Conservation (phyloP, 2,113 vertebrate species). For the Perca flavescens region DNA sequence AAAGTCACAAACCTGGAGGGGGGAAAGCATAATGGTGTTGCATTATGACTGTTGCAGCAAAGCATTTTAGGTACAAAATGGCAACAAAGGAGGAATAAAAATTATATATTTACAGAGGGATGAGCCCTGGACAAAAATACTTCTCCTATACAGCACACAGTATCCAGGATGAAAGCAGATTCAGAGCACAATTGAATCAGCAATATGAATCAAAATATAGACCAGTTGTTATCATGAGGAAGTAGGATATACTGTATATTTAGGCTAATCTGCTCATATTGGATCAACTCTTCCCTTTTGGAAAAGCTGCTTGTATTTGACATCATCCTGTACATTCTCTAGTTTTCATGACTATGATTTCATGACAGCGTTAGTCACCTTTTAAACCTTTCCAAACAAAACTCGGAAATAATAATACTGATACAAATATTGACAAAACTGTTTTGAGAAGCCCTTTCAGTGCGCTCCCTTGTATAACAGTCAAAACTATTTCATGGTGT, state of each 20-base stretch:
- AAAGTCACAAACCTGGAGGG: slow-evolving; percentile 12
- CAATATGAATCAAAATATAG: slow-evolving; percentile 21
- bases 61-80: slow-evolving; percentile 33
- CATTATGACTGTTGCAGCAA: slow-evolving; percentile 47
- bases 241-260: slow-evolving; percentile 42
- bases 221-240: slow-evolving; percentile 14
- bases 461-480: slow-evolving; percentile 53
- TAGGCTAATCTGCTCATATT: slow-evolving; percentile 29
- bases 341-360: slow-evolving; percentile 50
- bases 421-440: background rate
- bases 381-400: slow-evolving; percentile 46
- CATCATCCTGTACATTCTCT: slow-evolving; percentile 67
- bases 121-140: slow-evolving; percentile 45
- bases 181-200: slow-evolving; percentile 48
- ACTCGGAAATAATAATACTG: background rate
- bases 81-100: slow-evolving; percentile 19
- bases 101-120: slow-evolving; percentile 12
- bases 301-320: slow-evolving; percentile 55
- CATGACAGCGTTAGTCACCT: slow-evolving; percentile 16
- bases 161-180: slow-evolving; percentile 31
- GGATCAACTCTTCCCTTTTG: slow-evolving; percentile 18
- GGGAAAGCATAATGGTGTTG: slow-evolving; percentile 12
- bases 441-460: slow-evolving; percentile 64
- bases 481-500: slow-evolving; percentile 33
- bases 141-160: slow-evolving; percentile 8